Conservation (phyloP, 2,888 invertebrate species). For the Trypoxylon attenuatum region DNA sequence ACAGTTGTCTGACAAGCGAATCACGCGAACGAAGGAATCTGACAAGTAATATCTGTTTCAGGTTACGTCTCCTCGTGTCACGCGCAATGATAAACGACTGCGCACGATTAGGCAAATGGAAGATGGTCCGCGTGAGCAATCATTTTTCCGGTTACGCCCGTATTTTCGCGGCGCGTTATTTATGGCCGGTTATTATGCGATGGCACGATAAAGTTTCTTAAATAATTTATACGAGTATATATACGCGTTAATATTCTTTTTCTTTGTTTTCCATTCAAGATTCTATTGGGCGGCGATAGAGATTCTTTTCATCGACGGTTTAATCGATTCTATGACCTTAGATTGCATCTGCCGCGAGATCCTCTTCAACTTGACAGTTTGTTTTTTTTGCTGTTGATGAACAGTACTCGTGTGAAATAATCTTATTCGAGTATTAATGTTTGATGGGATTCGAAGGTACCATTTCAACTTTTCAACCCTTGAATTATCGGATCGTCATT, state of each 20-base stretch:
- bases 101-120: conserved; percentile 56
- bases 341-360: too few species aligned
- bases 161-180: conserved; percentile 63
- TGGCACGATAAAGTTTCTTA: conserved; percentile 68
- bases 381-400: too few species aligned
- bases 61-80: conserved; percentile 14
- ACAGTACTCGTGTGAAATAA: too few species aligned
- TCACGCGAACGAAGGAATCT: conserved; percentile 18
- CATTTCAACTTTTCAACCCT: too few species aligned
- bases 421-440: too few species aligned
- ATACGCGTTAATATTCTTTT: conserved; percentile 34
- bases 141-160: conserved; percentile 57
- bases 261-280: too few species aligned
- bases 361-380: too few species aligned
- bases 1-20: conserved; percentile 26
- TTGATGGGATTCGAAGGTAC: too few species aligned
- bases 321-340: conserved; percentile 57
- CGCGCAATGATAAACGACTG: conserved; percentile 47
- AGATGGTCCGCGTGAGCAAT: conserved; percentile 17
- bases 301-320: conserved; percentile 62
- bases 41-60: conserved; percentile 45
- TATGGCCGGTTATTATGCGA: conserved; percentile 68
- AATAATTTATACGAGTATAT: conserved; percentile 65
- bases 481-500: too few species aligned
- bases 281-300: conserved; percentile 54